Base-by-base conservation (phyloP, 2,113 vertebrate species). In the Seriola quinqueradiata region DNA sequence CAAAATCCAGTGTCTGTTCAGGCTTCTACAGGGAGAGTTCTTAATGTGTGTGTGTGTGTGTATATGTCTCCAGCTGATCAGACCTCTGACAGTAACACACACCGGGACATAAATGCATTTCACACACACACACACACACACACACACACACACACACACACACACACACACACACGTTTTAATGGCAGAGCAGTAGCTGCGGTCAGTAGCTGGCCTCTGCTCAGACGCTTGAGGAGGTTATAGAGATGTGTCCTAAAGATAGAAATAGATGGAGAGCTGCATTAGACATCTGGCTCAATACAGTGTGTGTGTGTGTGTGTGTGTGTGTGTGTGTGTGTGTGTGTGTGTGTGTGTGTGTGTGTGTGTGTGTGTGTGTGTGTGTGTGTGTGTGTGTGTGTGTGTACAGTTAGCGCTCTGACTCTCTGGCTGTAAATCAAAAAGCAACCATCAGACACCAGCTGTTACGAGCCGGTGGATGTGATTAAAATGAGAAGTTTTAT, bases 361-460 rank as follows among this genome's bases (percentile, higher is more conserved):
- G 28, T 28, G 28, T 28, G 28, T 28, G 28, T 28, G 28, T 28
- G 28, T 28, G 28, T 28, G 28, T 28, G 28, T 28, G 25, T 28
- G 25, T 2, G 28, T 28, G 25, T 25, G 25, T 28, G 28, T 28
- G 28, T 28, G 28, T 28, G 28, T 28, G 28, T 28, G 28, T 28
- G 28, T 28, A 28, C 68, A 83, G 66, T 71, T 65, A 77, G 34
- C 19, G 50, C 59, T 74, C 13, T 68, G 52, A 84, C 57, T 75
- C 69, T 70, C 17, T 48, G 68, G 76, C 46, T 57, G 8, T 86
- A 83, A 87, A 86, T 89, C 77, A 78, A 52, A 72, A 52, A n/a
- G 57, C 23, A 86, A 48, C 60, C 32, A 71, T 63, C 60, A 67
- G 32, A 16, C 59, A 19, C 54, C 73, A 61, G 40, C 42, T 83